These are phyloP conservation scores for Tachysurus fulvidraco DNA, from an alignment of 2,113 vertebrate species.

Conservation along the genomic window DNA sequence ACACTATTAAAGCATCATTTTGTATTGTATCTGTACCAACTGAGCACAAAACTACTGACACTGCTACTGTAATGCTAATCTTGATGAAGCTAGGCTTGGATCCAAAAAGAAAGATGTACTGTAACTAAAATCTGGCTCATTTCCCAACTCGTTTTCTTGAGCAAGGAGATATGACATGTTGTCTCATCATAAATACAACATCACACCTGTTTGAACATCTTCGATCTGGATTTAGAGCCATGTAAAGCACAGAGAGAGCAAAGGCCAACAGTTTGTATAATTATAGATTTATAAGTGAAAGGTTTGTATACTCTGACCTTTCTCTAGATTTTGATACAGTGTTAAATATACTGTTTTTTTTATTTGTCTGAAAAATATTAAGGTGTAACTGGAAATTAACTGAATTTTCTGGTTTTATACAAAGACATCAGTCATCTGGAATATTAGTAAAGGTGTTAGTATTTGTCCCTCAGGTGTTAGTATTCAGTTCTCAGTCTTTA, in stretches of 20 bases:
- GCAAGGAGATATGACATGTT: not conserved
- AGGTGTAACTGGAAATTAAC: not conserved
- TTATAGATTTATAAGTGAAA: not conserved
- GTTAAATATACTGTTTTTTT: too few species aligned
- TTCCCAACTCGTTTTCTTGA: not conserved
- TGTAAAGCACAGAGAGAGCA: not conserved
- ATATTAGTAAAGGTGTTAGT: not conserved
- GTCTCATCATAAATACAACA: not conserved
- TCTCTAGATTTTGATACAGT: not conserved
- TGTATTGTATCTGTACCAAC: not conserved
- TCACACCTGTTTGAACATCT: not conserved
- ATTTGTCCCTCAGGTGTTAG: too few species aligned
- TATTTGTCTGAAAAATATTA: too few species aligned
- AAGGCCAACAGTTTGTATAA: not conserved
- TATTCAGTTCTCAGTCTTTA: too few species aligned
- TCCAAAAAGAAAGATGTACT: not conserved
- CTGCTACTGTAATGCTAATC: not conserved
- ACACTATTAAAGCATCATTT: not conserved
- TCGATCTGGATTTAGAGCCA: not conserved
- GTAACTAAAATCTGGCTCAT: not conserved
- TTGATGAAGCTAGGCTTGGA: not conserved
- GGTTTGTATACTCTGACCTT: not conserved
- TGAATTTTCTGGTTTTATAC: not conserved
- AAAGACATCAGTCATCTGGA: too few species aligned
- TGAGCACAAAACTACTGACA: not conserved